phyloP scores from a whole-genome alignment of 2,113 vertebrate genomes.

The Xiphorhynchus elegans region DNA sequence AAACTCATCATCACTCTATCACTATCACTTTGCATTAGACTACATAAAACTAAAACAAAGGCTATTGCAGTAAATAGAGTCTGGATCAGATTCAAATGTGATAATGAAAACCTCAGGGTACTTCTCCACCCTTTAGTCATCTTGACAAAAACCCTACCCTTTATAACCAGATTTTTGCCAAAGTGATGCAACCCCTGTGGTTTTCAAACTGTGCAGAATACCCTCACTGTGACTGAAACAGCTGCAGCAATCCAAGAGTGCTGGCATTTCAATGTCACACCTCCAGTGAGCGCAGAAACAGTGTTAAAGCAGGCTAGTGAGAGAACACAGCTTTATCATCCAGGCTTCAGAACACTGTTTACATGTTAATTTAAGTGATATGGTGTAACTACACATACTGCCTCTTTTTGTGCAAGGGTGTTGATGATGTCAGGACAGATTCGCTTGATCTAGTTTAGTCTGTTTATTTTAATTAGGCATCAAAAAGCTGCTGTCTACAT shows the following conservation, averaged over 20 bases:
- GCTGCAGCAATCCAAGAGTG: not conserved
- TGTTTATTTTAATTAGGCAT: not conserved
- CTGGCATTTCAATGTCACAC: not conserved
- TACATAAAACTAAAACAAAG: not conserved
- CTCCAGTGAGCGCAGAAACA: not conserved
- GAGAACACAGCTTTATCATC: not conserved
- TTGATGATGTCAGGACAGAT: not conserved
- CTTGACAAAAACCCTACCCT: not conserved
- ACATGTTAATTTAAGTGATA: not conserved
- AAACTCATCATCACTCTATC: not conserved
- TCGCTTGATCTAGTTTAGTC: not conserved
- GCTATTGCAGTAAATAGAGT: not conserved
- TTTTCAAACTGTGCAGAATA: not conserved
- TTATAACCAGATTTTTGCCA: not conserved
- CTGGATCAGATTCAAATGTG: not conserved
- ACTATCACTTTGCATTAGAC: not conserved
- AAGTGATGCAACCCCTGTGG: not conserved
- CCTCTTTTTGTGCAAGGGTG: not conserved
- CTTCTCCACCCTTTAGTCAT: not conserved
- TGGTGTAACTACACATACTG: not conserved
- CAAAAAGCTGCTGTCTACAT: not conserved
- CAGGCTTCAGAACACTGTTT: not conserved
- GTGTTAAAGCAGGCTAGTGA: not conserved
- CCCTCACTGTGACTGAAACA: accelerated
- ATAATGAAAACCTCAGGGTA: not conserved